Percentiles rank a stretch among this genome's conserved stretches.
Conservation (phyloP, 2,113 vertebrate genomes). For the Murina feae region DNA sequence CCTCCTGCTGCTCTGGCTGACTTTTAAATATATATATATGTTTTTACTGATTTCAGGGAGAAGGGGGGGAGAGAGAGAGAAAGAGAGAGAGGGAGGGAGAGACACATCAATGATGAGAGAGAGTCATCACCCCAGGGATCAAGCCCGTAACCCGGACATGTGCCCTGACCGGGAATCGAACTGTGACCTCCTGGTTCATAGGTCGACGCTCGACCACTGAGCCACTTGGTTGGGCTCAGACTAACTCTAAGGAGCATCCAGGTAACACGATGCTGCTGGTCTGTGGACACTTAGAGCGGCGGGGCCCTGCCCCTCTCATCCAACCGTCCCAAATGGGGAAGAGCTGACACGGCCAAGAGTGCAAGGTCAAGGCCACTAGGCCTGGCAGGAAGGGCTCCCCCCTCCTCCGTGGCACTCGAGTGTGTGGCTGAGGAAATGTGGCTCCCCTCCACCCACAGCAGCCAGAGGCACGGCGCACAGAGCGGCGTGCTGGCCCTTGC, state of each 20-base stretch:
- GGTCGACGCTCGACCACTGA: no score
- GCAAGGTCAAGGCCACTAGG: neutral
- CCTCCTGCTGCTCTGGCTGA: neutral
- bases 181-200: no score
- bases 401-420: neutral
- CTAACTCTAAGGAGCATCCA: neutral
- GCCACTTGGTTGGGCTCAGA: neutral
- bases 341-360: neutral
- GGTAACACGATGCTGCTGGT: neutral
- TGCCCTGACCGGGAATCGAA: no score
- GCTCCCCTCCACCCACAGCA: neutral
- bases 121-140: no score
- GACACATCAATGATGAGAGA: no score
- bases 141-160: no score
- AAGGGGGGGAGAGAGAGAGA: neutral
- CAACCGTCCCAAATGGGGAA: neutral
- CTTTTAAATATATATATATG: neutral
- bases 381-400: no score
- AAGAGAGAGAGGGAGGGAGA: neutral
- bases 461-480: neutral
- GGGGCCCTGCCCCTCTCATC: neutral
- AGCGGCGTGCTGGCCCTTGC: neutral
- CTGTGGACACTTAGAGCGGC: neutral
- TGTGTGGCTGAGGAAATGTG: neutral
- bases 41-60: no score